Base-by-base conservation (phyloP, 1,140 invertebrate species). In the Subanguina moxae region DNA sequence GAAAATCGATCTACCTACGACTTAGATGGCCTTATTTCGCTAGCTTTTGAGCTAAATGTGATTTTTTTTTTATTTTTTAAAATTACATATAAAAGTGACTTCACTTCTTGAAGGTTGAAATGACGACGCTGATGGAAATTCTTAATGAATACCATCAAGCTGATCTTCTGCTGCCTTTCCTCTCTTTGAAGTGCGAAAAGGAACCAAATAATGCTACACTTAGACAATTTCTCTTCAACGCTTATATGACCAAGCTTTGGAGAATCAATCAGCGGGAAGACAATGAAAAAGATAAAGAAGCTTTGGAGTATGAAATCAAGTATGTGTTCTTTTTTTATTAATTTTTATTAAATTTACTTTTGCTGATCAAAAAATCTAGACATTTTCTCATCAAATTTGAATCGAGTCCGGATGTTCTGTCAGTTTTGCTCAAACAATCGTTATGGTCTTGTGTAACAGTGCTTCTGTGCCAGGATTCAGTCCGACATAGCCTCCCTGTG, bases 351-450 rank as follows among this genome's bases (percentile, higher is more conserved):
- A 38, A 38, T 38, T 38, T 38, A 38, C 3, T 38, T 38, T 38
- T 38, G 32, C 3, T 11, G 32, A 38, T 38, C 3, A 5, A 38
- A 5, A 25, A 19, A 62, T 70, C 70, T 21, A 71, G 70, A 21
- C 57, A 75, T 30, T 71, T 71, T 59, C 42, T 71, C 27, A 48
- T 76, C 25, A 76, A 75, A 75, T 71, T 52, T 38, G 72, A 71
- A 7, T 48, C 42, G n/a, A 27, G 8, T 11, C 1, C 30, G 11
- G 68, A 77, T 11, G 56, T 72, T 11, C 25, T 72, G 21, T n/a
- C 21, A 42, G 28, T 75, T 23, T 21, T 77, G 1, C 64, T 72
- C 8, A 75, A 76, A 21, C 52, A 72, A 27, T 77, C 45, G 3
- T 67, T 72, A 9, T 72, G 52, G 9, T 76, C 73, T 15, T 72